These are phyloP conservation scores for Nesoenas mayeri DNA, from an alignment of 2,113 vertebrate genomes.

Conservation along the genomic window DNA sequence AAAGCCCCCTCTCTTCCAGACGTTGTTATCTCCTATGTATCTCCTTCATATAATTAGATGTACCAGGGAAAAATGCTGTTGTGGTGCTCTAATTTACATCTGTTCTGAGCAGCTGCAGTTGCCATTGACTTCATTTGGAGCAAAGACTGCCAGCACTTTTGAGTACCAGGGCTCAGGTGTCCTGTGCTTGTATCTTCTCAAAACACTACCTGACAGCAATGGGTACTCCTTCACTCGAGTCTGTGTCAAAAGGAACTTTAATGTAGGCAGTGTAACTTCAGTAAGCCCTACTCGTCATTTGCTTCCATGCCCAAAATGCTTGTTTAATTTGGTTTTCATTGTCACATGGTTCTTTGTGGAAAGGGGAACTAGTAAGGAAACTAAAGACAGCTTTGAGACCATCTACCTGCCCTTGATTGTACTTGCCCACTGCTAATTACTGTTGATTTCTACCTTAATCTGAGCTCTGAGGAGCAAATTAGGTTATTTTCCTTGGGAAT, in stretches of 20 bases:
- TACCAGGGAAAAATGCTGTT: neutral
- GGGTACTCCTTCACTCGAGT: neutral
- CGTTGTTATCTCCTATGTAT: neutral
- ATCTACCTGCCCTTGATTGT: neutral
- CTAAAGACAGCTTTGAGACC: neutral
- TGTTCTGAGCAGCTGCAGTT: conserved; percentile 34
- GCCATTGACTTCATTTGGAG: neutral
- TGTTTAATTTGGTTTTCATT: neutral
- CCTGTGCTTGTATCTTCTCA: neutral
- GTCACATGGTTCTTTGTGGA: neutral
- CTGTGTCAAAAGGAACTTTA: neutral
- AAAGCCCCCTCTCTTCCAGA: neutral
- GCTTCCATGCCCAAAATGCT: neutral
- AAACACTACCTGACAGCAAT: neutral
- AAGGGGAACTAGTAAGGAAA: neutral
- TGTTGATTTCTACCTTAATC: neutral
- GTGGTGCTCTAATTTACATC: conserved; percentile 3
- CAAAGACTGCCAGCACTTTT: neutral
- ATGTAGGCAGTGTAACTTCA: neutral
- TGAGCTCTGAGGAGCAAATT: neutral
- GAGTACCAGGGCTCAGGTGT: neutral
- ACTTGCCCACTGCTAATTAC: neutral
- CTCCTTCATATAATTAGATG: conserved; percentile 18
- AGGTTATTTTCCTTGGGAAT: neutral
- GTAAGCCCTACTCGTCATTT: neutral